Conservation (phyloP, 2,113 vertebrate genomes). For the Probosciger aterrimus region DNA sequence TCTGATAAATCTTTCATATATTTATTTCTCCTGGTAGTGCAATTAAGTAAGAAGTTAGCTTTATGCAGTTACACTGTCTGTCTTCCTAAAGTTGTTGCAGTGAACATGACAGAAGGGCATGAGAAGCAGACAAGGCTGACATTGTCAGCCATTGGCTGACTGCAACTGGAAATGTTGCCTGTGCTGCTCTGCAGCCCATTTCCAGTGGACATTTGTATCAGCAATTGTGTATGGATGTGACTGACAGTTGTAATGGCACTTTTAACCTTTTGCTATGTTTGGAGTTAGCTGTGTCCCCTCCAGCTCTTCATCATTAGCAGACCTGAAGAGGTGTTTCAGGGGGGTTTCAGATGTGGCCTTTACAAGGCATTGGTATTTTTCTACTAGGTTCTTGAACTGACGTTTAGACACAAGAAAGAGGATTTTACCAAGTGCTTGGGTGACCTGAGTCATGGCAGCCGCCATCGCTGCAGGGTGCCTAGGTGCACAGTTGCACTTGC, state of each 20-base stretch:
- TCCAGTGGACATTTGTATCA: neutral
- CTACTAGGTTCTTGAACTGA: neutral
- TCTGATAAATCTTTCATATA: neutral
- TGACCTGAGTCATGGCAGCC: neutral
- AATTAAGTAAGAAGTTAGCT: neutral
- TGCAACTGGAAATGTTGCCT: neutral
- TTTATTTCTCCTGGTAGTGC: neutral
- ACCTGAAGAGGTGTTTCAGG: neutral
- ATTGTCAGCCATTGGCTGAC: no score
- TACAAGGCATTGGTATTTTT: neutral
- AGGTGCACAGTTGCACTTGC: neutral
- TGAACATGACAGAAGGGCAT: fast-evolving
- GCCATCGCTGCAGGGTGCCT: neutral
- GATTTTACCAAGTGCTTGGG: neutral
- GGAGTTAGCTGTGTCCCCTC: neutral
- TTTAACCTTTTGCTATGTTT: neutral
- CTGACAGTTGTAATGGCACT: neutral
- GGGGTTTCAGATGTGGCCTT: neutral
- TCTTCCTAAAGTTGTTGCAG: neutral
- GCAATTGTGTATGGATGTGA: neutral
- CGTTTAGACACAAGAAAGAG: neutral
- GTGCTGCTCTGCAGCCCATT: neutral
- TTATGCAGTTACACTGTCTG: neutral
- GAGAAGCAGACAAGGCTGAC: neutral
- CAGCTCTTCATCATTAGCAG: neutral